phyloP scores from a whole-genome alignment of 2,888 invertebrate species.

The Torymus texanus region DNA sequence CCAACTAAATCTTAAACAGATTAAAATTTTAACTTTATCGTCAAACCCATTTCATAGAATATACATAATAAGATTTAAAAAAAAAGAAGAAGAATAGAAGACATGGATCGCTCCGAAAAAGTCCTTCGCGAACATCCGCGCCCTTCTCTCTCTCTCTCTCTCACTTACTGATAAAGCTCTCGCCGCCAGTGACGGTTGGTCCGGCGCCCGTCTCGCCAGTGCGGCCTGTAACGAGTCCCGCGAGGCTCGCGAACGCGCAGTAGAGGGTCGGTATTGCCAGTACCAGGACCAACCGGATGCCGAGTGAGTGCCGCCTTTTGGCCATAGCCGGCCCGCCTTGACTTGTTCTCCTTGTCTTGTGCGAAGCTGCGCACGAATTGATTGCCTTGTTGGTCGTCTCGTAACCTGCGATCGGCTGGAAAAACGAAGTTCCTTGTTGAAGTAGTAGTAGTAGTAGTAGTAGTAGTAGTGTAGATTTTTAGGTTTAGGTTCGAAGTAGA shows the following conservation, averaged over 20 bases:
- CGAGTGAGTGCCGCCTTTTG: conserved; percentile 64
- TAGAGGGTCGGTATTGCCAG: conserved; percentile 69
- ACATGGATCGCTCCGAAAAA: no score
- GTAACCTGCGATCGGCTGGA: background rate
- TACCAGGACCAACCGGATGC: conserved; percentile 66
- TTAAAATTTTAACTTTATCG: no score
- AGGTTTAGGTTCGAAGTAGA: background rate
- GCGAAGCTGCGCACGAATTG: background rate
- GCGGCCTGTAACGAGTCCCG: conserved; percentile 56
- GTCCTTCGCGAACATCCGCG: no score
- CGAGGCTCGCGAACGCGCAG: conserved; percentile 63
- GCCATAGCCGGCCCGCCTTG: conserved; percentile 63
- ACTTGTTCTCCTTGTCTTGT: background rate
- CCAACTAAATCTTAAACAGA: no score
- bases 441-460: no score
- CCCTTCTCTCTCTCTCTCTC: no score
- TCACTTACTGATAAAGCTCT: conserved; percentile 34
- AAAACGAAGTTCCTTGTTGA: no score
- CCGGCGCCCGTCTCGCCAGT: conserved; percentile 39
- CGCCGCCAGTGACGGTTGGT: background rate
- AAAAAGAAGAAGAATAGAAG: no score
- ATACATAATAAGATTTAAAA: no score
- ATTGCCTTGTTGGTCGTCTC: background rate
- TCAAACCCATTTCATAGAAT: no score
- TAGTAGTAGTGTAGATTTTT: no score